A percentile compares a stretch with the other conserved stretches of the same genome.
Conservation (phyloP, 2,888 invertebrate genomes). For the Cryptops parisi region DNA sequence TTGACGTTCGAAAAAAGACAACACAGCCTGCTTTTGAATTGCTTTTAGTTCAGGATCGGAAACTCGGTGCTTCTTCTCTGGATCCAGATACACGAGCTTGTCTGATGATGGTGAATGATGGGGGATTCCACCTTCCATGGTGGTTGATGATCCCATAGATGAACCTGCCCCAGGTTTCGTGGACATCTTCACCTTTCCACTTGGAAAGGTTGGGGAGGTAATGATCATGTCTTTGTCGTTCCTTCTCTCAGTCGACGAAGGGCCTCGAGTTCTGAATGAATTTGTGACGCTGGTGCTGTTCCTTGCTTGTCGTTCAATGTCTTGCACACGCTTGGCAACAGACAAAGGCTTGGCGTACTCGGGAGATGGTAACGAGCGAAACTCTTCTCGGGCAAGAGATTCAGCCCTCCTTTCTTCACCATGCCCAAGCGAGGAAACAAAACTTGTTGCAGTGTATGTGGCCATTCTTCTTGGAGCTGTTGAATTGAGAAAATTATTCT, state of each 20-base stretch:
- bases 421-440: slow-evolving; percentile 1
- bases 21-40: slow-evolving; percentile 64
- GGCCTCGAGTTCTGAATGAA: slow-evolving; percentile 7
- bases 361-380: slow-evolving; percentile 23
- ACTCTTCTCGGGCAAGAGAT: slow-evolving; percentile 15
- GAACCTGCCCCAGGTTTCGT: neutral
- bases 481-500: slow-evolving; percentile 27
- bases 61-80: slow-evolving; percentile 54
- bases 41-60: slow-evolving; percentile 57
- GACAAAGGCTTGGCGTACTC: slow-evolving; percentile 37
- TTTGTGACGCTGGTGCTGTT: slow-evolving; percentile 30
- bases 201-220: slow-evolving; percentile 2
- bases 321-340: slow-evolving; percentile 49
- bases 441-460: slow-evolving; percentile 23
- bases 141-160: neutral
- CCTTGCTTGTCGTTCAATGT: slow-evolving; percentile 42
- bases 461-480: neutral
- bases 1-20: slow-evolving; percentile 65
- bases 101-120: neutral
- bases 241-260: neutral
- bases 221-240: no score
- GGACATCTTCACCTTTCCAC: neutral
- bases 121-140: no score
- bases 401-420: neutral
- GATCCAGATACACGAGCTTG: slow-evolving; percentile 42